Evolutionary conservation across 2,888 invertebrate species (phyloP), one percentile per base, ranked within the genome.

Genomic region (Nemapogon koenigi): DNA sequence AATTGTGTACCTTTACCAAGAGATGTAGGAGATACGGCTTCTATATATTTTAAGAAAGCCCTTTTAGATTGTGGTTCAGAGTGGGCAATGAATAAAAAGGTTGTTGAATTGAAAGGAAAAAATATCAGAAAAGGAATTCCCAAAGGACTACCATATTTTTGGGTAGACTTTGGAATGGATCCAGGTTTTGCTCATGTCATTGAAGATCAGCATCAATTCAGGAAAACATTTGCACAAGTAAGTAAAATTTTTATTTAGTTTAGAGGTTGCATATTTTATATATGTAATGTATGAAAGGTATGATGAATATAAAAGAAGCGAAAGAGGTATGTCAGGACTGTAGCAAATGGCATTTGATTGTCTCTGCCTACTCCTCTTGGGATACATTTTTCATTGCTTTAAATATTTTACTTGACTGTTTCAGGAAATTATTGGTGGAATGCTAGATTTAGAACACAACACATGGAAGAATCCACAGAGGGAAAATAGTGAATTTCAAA

Each of bases 31-130:
- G 94, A 95, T 52, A 76, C 90, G 71, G 93, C 94, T 3, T 93
- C 97, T 0, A 95, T 98, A 54, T 98, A 96, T 68, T 98, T 98
- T 65, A 97, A 97, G 83, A 99, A 99, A 82, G 97, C 97, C 0
- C 86, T 99, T 40, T 83, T 92, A 52, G 98, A 99, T 62, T 94
- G 93, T 46, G 98, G 97, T 69, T 84, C 85, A 13, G 97, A 97
- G 68, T 99, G 97, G 97, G 84, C 93, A 3, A 88, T 89, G 54
- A 99, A 99, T 61, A 96, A 94, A 59, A 97, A 98, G 78, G 73
- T 80, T 35, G 62, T 80, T 4, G 79, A 80, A 28, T 51, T 80
- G 27, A 79, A 72, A 50, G 79, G 82, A 1, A 90, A 87, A 57
- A 85, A 90, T 59, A 81, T 98, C 15, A 82, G 94, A 28, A 84